A percentile compares a stretch with the other conserved stretches of the same genome.
Conservation (phyloP, 2,888 invertebrate genomes). For the Antheraea yamamai region DNA sequence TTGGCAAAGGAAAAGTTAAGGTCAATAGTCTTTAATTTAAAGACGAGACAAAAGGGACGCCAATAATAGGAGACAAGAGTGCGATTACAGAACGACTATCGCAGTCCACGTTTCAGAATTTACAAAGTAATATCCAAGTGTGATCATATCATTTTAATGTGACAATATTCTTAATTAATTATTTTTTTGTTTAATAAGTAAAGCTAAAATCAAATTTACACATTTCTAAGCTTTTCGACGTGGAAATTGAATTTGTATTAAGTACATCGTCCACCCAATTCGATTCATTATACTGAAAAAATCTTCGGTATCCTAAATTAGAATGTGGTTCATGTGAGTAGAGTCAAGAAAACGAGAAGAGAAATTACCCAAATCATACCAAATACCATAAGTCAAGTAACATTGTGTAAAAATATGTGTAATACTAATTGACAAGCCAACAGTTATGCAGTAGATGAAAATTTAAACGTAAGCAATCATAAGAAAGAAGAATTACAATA, state of each 20-base stretch:
- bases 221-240: too few species aligned
- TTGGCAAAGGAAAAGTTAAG: slow-evolving; percentile 61
- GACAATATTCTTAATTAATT: neutral
- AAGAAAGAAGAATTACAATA: neutral
- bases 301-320: neutral
- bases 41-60: slow-evolving; percentile 67
- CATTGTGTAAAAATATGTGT: too few species aligned
- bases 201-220: neutral
- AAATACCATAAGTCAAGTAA: neutral
- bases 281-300: neutral
- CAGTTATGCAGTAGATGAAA: too few species aligned
- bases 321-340: neutral
- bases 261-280: neutral
- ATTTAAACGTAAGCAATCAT: too few species aligned
- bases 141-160: slow-evolving; percentile 3
- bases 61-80: slow-evolving; percentile 66
- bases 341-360: too few species aligned
- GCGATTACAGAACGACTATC: slow-evolving; percentile 62
- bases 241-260: neutral
- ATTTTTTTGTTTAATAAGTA: slow-evolving; percentile 1
- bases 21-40: slow-evolving; percentile 74
- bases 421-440: too few species aligned
- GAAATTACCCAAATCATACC: neutral
- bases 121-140: slow-evolving; percentile 42
- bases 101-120: slow-evolving; percentile 41